Evolutionary conservation across 2,113 vertebrate genomes (phyloP).

Genomic region (Thalassoma bifasciatum): DNA sequence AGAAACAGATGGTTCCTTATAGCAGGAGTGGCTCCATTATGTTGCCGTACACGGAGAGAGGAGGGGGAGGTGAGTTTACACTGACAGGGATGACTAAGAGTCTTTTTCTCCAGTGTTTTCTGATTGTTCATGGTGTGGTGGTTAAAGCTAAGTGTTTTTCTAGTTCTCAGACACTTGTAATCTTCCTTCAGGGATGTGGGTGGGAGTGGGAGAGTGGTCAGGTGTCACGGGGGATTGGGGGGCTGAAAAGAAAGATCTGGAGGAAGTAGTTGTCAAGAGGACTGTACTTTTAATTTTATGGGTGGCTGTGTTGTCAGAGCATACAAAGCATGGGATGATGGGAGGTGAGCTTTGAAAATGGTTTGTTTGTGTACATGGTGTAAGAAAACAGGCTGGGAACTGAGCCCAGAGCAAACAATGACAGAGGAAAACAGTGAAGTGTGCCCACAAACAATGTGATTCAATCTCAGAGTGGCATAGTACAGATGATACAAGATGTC

Average conservation of each 20-base stretch:
- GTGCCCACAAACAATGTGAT: slow-evolving; percentile 21
- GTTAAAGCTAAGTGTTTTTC: not conserved
- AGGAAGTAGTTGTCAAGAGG: not conserved
- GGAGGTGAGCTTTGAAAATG: slow-evolving; percentile 8
- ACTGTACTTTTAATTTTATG: not conserved
- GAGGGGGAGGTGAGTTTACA: slow-evolving; percentile 14
- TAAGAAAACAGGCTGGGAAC: slow-evolving; percentile 17
- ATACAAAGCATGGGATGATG: slow-evolving; percentile 21
- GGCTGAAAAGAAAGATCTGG: not conserved
- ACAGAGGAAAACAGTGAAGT: slow-evolving; percentile 25
- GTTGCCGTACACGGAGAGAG: slow-evolving; percentile 10
- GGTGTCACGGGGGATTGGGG: not conserved
- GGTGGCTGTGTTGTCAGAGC: slow-evolving; percentile 9
- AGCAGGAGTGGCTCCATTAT: slow-evolving; percentile 37
- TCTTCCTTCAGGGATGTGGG: slow-evolving; percentile 9
- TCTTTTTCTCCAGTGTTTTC: slow-evolving; percentile 21
- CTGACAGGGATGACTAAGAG: slow-evolving; percentile 24
- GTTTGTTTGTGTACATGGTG: slow-evolving; percentile 2
- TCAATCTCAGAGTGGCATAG: slow-evolving; percentile 32
- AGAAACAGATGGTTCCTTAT: slow-evolving; percentile 49
- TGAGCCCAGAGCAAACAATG: slow-evolving; percentile 37
- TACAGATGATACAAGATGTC: slow-evolving; percentile 29
- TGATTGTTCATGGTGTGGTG: slow-evolving; percentile 5
- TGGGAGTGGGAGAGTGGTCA: slow-evolving; percentile 3
- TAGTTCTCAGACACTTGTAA: not conserved